Evolutionary conservation across 2,888 invertebrate genomes (phyloP).

Genomic region (Perizoma flavofasciatum): DNA sequence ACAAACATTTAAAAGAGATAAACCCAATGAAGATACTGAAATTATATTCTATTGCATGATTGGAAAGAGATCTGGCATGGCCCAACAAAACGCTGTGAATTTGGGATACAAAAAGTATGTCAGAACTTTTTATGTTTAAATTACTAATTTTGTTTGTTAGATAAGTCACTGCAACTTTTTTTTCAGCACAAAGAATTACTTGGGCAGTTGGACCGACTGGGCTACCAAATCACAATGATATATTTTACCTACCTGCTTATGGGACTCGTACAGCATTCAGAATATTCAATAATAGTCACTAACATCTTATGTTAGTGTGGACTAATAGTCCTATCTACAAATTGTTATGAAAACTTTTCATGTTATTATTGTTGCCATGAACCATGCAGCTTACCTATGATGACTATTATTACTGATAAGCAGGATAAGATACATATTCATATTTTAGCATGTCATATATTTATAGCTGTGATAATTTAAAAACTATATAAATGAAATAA

Average conservation of each 20-base stretch:
- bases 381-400: too few species aligned
- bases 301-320: background rate
- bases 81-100: slow-evolving; percentile 82
- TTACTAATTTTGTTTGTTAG: slow-evolving; percentile 1
- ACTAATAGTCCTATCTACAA: background rate
- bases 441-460: too few species aligned
- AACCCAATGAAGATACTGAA: slow-evolving; percentile 83
- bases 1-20: slow-evolving; percentile 80
- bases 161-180: slow-evolving; percentile 18
- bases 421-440: too few species aligned
- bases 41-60: slow-evolving; percentile 88
- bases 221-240: slow-evolving; percentile 46
- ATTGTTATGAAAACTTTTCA: background rate
- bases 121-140: background rate
- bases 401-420: too few species aligned
- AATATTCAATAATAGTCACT: too few species aligned
- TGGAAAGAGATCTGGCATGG: slow-evolving; percentile 86
- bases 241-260: too few species aligned
- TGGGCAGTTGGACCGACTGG: slow-evolving; percentile 86
- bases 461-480: too few species aligned
- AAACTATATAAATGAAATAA: too few species aligned
- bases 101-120: slow-evolving; percentile 85
- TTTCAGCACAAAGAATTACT: slow-evolving; percentile 83
- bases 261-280: too few species aligned
- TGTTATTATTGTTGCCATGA: background rate